A percentile compares a stretch with the other conserved stretches of the same genome.
phyloP scores from a whole-genome alignment of 2,888 invertebrate genomes.

The Spodoptera littoralis region DNA sequence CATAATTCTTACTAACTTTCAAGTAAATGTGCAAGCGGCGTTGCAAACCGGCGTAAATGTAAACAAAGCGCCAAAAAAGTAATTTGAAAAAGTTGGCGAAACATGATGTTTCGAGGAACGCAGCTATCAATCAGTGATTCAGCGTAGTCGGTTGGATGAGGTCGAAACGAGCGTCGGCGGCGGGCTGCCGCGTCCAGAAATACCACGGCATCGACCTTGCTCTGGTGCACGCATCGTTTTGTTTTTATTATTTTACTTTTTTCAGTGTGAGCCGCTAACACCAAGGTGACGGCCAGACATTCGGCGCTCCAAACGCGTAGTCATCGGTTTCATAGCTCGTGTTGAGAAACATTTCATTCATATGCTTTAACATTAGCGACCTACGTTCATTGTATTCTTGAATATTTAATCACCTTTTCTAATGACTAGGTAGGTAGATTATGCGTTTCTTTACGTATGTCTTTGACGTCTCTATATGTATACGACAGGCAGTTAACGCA shows the following conservation, averaged over 20 bases:
- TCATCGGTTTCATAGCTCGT: slow-evolving; percentile 24
- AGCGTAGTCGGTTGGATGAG: slow-evolving; percentile 69
- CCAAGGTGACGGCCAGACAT: slow-evolving; percentile 81
- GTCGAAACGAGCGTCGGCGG: slow-evolving; percentile 65
- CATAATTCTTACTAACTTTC: slow-evolving; percentile 10
- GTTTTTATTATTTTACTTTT: slow-evolving; percentile 84
- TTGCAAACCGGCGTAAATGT: slow-evolving; percentile 34
- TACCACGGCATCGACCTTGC: slow-evolving; percentile 86
- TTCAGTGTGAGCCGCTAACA: slow-evolving; percentile 72
- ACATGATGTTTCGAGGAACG: slow-evolving; percentile 69
- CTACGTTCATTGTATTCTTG: slow-evolving; percentile 22
- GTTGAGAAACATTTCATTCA: slow-evolving; percentile 34
- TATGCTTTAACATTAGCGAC: slow-evolving; percentile 14
- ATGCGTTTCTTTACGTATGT: slow-evolving; percentile 7
- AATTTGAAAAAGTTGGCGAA: slow-evolving; percentile 69
- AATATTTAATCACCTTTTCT: slow-evolving; percentile 20
- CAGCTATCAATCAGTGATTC: slow-evolving; percentile 80
- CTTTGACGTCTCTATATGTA: slow-evolving; percentile 40
- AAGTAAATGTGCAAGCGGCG: slow-evolving; percentile 14
- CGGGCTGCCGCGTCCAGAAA: slow-evolving; percentile 81
- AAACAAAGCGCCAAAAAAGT: slow-evolving; percentile 43
- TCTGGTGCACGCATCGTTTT: slow-evolving; percentile 80
- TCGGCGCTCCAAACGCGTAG: slow-evolving; percentile 38
- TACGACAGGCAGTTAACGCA: slow-evolving; percentile 35
- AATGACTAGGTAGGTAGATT: slow-evolving; percentile 10